Evolutionary conservation across 2,113 vertebrate species (phyloP), one percentile per base, ranked within the genome.

Genomic region (Telmatochromis sp.): DNA sequence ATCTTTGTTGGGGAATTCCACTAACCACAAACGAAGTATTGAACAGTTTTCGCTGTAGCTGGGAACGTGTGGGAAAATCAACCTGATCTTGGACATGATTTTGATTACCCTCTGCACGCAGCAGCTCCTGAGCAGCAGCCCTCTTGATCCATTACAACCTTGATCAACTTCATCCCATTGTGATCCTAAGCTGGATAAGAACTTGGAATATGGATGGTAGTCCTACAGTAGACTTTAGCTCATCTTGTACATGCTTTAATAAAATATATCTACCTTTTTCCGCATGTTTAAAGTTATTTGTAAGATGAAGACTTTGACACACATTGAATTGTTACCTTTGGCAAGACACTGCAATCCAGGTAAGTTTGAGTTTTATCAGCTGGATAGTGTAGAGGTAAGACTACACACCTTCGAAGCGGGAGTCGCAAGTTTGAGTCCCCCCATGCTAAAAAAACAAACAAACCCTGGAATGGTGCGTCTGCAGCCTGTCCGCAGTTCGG

Each of bases 281-380:
- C 0, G 0, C 3, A 19, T 17, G 13, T 50, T 75, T 47, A 0
- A 50, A 75, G 71, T 75, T 26, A 73, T 45, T 73, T 45, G 13
- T 45, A 26, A 45, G 37, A 28, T 73, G 1, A 73, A 75, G 9
- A 47, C 8, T 28, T 7, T 9, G 42, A 7, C 6, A 28, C 9
- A 75, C 14, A 28, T 26, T 26, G 14, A 15, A 73, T 0, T 45
- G 21, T 45, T 42, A 45, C 37, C 13, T 45, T 23, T 45, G 40
- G 21, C 14, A 73, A 75, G 23, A 47, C 23, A 19, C 71, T 75
- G 42, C 23, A 75, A 7, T 3, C 42, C 9, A 50, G 23, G 26
- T 75, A 7, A 28, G 45, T 28, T 28, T 75, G 4, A 31, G 14
- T 7, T 17, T 0, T 60, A 60, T 60, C 0, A 60, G 57, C 57